These are phyloP conservation scores for Mormyrus hasselquistii DNA, from an alignment of 2,797 vertebrate species.

Conservation along the genomic window DNA sequence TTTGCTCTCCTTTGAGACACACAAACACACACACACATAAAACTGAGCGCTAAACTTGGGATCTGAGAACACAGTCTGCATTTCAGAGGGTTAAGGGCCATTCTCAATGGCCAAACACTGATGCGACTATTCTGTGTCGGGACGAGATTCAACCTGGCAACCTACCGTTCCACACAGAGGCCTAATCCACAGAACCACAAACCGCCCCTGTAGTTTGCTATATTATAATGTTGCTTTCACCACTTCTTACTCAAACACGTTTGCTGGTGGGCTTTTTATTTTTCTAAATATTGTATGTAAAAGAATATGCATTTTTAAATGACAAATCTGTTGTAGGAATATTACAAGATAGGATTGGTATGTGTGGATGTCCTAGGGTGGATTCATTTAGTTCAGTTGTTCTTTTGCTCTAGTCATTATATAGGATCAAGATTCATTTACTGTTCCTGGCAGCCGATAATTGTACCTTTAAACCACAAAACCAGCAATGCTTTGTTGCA, in stretches of 20 bases:
- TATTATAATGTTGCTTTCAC: not conserved
- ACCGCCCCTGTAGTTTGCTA: not conserved
- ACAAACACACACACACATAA: not conserved
- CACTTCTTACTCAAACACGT: not conserved
- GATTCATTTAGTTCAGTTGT: not conserved
- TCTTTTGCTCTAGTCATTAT: not conserved
- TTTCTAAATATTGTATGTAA: not conserved
- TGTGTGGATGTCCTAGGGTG: not conserved
- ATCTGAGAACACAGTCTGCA: not conserved
- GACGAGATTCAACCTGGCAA: not conserved
- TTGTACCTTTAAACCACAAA: not conserved
- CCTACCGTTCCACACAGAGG: not conserved
- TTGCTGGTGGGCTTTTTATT: not conserved
- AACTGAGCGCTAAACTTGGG: not conserved
- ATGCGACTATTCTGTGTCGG: not conserved
- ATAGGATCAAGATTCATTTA: not conserved
- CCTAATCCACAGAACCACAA: not conserved
- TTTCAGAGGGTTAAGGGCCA: not conserved
- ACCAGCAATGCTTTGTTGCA: not conserved
- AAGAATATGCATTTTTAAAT: not conserved
- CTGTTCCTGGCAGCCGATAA: not conserved
- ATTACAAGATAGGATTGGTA: not conserved
- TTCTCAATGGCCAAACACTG: not conserved
- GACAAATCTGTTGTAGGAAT: not conserved
- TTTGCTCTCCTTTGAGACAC: not conserved